Conservation (phyloP, 2,797 vertebrate genomes). For the Pterois miles region DNA sequence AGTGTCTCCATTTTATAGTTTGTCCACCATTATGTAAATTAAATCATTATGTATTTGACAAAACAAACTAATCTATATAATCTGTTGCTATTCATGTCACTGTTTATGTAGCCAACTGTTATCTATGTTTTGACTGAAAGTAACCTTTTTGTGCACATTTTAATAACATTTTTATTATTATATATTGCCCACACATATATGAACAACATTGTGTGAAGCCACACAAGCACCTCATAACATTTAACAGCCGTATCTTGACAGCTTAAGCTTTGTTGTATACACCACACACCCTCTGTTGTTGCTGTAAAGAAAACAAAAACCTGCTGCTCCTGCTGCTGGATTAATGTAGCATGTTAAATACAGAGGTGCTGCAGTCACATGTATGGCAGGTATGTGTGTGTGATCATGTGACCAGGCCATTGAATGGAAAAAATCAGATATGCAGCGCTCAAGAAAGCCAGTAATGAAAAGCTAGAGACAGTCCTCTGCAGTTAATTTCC, state of each 20-base stretch:
- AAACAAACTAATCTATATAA: too few species aligned
- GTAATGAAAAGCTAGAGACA: background rate
- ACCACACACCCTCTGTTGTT: background rate
- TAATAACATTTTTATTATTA: too few species aligned
- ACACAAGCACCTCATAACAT: too few species aligned
- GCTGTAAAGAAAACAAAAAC: background rate
- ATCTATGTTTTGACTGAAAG: too few species aligned
- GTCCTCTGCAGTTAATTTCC: background rate
- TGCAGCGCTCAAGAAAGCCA: background rate
- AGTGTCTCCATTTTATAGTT: background rate
- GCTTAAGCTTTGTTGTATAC: background rate
- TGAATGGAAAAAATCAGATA: conserved; percentile 1
- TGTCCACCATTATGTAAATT: too few species aligned
- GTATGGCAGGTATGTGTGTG: background rate
- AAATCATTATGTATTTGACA: too few species aligned
- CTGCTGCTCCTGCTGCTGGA: background rate
- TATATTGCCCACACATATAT: background rate
- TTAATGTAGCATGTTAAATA: conserved; percentile 1
- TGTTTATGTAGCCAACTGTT: too few species aligned
- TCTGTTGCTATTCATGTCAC: too few species aligned
- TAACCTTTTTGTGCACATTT: too few species aligned
- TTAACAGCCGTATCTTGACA: background rate
- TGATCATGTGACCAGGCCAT: background rate
- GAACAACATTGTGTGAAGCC: background rate
- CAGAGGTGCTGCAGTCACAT: background rate